phyloP scores from a whole-genome alignment of 2,113 vertebrate genomes.

The Rhinolophus ferrumequinum region DNA sequence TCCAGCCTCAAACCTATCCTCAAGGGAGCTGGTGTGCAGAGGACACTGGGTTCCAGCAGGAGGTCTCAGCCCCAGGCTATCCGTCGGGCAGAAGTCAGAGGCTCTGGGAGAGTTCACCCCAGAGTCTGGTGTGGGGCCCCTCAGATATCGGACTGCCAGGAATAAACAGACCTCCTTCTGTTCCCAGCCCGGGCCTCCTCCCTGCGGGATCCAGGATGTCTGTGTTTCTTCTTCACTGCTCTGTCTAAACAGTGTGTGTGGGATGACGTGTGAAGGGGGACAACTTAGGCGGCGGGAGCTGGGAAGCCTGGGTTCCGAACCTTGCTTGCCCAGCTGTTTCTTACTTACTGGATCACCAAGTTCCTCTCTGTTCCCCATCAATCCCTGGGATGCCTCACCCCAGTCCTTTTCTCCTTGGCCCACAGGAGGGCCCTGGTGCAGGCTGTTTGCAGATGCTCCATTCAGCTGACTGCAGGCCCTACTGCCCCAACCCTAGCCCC shows the following conservation, averaged over 20 bases:
- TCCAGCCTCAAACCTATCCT: not conserved
- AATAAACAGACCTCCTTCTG: constrained; percentile 70
- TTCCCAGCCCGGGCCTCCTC: constrained; percentile 62
- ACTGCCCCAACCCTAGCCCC: not conserved
- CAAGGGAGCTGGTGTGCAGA: not conserved
- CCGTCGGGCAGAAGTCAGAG: constrained; percentile 41
- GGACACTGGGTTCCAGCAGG: not conserved
- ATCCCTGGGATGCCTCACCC: not conserved
- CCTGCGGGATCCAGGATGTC: constrained; percentile 56
- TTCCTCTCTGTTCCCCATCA: not conserved
- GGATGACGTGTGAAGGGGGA: not conserved
- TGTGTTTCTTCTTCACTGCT: constrained; percentile 67
- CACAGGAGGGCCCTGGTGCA: not conserved
- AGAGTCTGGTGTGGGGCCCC: constrained; percentile 3
- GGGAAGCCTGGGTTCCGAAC: constrained; percentile 33
- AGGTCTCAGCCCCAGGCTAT: not conserved
- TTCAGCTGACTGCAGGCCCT: not conserved
- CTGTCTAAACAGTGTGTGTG: constrained; percentile 75
- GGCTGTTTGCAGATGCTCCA: not conserved
- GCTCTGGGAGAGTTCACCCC: constrained; percentile 71
- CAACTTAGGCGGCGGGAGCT: not conserved
- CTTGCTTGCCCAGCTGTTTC: fast-evolving
- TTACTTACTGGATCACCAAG: not conserved
- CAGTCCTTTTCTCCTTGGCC: not conserved
- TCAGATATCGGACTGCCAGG: not conserved